Evolutionary conservation across 2,113 vertebrate species (phyloP), one percentile per base, ranked within the genome.

Genomic region (Xiphophorus couchianus): DNA sequence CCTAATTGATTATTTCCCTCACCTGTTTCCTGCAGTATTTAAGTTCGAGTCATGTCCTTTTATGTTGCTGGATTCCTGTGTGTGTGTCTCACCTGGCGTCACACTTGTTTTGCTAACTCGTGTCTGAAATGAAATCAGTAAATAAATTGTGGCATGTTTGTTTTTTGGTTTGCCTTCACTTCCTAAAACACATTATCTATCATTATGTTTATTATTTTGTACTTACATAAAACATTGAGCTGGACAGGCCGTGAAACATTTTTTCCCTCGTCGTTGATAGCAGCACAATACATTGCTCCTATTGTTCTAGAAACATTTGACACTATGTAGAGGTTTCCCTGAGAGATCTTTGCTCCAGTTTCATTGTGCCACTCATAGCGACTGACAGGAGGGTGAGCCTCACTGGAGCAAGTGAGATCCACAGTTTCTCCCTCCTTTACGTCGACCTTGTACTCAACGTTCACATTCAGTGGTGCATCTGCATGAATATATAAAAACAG

Each of bases 391-490:
- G 93, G 93, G 28, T 92, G 22, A 69, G 90, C 88, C 3, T 92
- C 75, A 77, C 93, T 81, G 82, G 77, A 85, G 71, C 92, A 94
- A 13, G 5, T 84, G 67, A 93, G 69, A 15, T 1, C 28, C 30
- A 90, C 82, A 37, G 62, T 15, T 19, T 86, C 86, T 25, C 92
- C 92, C 39, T 94, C 93, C 64, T 27, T 81, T 12, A 91, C 73
- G 1, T 65, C 15, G 0, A 67, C 11, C n/a, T 78, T 37, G 54
- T 73, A 79, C 1, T 81, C 58, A 5, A 92, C 80, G 0, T 2
- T 72, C 37, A 93, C 91, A 29, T 88, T 76, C 19, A 82, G 66
- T 1, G 93, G 93, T 1, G 88, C 76, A 8, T 93, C 93, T 94
- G 78, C 54, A 74, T 6, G 10, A 58, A 58, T 3, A 58, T 7